These are phyloP conservation scores for Lepidothrix coronata DNA, from an alignment of 2,113 vertebrate genomes.

Conservation along the genomic window DNA sequence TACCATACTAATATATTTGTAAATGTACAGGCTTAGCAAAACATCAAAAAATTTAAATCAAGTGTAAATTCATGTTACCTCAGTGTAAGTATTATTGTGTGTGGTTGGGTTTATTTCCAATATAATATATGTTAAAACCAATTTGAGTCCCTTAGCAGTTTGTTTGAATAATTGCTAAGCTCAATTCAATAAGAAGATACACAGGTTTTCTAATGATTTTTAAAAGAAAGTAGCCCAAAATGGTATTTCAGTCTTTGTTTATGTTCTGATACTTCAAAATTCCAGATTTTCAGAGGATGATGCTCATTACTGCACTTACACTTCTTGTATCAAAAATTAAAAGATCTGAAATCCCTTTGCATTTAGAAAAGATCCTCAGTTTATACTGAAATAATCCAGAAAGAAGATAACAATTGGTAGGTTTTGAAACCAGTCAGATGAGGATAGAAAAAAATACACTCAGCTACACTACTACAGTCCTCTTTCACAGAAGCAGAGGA, in stretches of 20 bases:
- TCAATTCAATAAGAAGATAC: background rate
- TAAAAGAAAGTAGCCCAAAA: background rate
- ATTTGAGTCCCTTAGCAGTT: background rate
- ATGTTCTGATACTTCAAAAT: background rate
- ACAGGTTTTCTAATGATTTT: background rate
- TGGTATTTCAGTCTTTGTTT: background rate
- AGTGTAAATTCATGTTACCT: slow-evolving; percentile 12
- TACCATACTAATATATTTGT: background rate
- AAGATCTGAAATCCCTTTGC: background rate
- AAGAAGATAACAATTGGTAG: background rate
- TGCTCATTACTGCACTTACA: background rate
- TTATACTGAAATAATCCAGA: background rate
- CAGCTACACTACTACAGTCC: background rate
- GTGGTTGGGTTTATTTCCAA: background rate
- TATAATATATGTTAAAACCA: background rate
- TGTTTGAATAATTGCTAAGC: background rate
- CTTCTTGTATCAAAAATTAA: background rate
- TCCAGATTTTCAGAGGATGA: background rate
- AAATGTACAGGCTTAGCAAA: background rate
- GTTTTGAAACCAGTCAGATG: background rate
- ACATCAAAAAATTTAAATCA: background rate
- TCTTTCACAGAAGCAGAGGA: background rate
- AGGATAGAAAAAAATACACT: background rate
- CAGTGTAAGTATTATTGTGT: background rate
- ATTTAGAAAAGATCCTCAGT: background rate